These are phyloP conservation scores for Tetramorium bicarinatum DNA, from an alignment of 2,888 invertebrate genomes.

Conservation along the genomic window DNA sequence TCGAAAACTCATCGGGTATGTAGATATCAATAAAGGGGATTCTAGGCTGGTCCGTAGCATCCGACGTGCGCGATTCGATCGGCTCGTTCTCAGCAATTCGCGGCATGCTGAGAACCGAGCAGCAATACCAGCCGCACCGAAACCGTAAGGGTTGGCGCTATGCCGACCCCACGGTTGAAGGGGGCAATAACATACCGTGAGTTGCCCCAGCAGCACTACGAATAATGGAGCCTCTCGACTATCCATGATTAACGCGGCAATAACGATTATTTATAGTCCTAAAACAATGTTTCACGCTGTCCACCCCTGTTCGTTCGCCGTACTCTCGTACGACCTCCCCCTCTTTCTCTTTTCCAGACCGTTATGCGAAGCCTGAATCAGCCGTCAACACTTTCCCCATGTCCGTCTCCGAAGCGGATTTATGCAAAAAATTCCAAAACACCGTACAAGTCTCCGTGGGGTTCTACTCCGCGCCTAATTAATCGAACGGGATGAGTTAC, in stretches of 20 bases:
- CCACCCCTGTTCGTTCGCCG: constrained; percentile 71
- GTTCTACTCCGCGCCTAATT: constrained; percentile 68
- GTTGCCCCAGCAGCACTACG: constrained; percentile 76
- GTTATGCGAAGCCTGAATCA: constrained; percentile 75
- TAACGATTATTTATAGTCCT: constrained; percentile 85
- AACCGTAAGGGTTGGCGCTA: constrained; percentile 80
- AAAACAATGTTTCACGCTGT: constrained; percentile 85
- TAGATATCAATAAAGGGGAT: constrained; percentile 83
- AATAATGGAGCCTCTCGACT: constrained; percentile 82
- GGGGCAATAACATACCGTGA: constrained; percentile 81
- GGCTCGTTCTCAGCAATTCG: constrained; percentile 82
- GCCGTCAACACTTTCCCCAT: constrained; percentile 73
- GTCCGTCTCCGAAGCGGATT: constrained; percentile 68
- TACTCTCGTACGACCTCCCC: constrained; percentile 49
- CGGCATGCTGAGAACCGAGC: constrained; percentile 79
- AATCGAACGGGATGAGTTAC: constrained; percentile 61
- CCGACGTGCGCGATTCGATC: constrained; percentile 75
- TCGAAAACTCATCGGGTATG: constrained; percentile 81
- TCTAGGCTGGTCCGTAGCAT: constrained; percentile 76
- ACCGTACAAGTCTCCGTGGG: constrained; percentile 66
- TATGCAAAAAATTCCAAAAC: constrained; percentile 79
- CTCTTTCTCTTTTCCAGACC: background rate
- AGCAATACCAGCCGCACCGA: constrained; percentile 77
- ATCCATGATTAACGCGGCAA: constrained; percentile 85
- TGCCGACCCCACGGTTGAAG: constrained; percentile 77